Evolutionary conservation across 2,888 invertebrate species (phyloP), one percentile per base, ranked within the genome.

Genomic region (Calephelis perditalis): DNA sequence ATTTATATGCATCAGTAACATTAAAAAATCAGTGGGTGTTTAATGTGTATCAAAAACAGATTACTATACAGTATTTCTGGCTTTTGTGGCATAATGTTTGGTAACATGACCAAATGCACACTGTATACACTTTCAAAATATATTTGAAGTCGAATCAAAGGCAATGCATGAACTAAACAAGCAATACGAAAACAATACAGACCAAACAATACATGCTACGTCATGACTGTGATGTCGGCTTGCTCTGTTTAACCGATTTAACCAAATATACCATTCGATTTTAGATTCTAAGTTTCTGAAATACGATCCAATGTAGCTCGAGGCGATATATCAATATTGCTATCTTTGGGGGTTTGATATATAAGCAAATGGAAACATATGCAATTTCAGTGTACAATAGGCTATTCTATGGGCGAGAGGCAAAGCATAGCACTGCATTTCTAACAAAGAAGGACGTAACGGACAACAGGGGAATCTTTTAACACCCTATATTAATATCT

Each of bases 151-250:
- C 55, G 63, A 60, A 60, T 58, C 60, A 63, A 66, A 67, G 59
- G 62, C 64, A 63, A 62, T 58, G 62, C 62, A 63, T 65, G 64
- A 61, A 65, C 60, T 61, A 56, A 65, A 65, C 65, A 61, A 65
- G 59, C 62, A 64, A 60, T 63, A 64, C 62, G 62, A 55, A 61
- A 68, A 66, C 64, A 70, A 67, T 67, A 64, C 67, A 63, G 62
- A 61, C 47, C 59, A 63, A 67, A 69, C 69, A 71, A 69, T 69
- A 62, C 67, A 68, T 61, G 68, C 69, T 65, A 65, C 65, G 62
- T 70, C 68, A 67, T 62, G 56, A 49, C 62, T 54, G 56, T 67
- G 66, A 69, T 68, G 66, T 69, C 65, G 61, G 56, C 64, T 64
- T 63, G 62, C 60, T 63, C 60, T 60, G 35, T 54, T 54, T 54